Conservation (phyloP, 2,113 vertebrate genomes). For the Nettapus auritus region DNA sequence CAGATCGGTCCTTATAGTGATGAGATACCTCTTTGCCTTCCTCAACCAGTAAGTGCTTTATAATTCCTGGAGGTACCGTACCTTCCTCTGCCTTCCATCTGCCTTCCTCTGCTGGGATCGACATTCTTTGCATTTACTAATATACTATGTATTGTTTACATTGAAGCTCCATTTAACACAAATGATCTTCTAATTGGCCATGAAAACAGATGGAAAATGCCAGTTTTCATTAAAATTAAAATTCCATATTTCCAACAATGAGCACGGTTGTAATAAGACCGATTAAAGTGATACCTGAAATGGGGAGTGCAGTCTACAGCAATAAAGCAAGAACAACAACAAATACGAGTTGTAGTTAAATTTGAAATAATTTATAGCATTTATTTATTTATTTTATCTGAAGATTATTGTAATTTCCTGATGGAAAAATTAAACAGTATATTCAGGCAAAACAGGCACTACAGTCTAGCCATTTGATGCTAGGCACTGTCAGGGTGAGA, state of each 20-base stretch:
- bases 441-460: background rate
- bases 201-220: background rate
- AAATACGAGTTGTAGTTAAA: background rate
- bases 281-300: slow-evolving; percentile 1
- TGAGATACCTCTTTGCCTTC: slow-evolving; percentile 98
- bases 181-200: background rate
- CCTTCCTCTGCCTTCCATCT: background rate
- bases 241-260: background rate
- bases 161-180: background rate
- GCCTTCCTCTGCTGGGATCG: background rate
- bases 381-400: background rate
- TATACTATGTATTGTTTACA: background rate
- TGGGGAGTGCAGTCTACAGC: background rate
- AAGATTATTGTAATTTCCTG: background rate
- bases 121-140: slow-evolving; percentile 1
- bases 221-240: background rate
- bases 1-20: slow-evolving; percentile 93
- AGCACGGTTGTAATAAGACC: background rate
- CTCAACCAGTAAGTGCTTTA: slow-evolving; percentile 94
- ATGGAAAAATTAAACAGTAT: background rate
- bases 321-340: slow-evolving; percentile 1
- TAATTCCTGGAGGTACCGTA: background rate
- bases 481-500: background rate
- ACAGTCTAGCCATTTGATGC: background rate
- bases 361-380: slow-evolving; percentile 2